Base-by-base conservation (phyloP, 2,797 vertebrate species). In the Meda fulgida region DNA sequence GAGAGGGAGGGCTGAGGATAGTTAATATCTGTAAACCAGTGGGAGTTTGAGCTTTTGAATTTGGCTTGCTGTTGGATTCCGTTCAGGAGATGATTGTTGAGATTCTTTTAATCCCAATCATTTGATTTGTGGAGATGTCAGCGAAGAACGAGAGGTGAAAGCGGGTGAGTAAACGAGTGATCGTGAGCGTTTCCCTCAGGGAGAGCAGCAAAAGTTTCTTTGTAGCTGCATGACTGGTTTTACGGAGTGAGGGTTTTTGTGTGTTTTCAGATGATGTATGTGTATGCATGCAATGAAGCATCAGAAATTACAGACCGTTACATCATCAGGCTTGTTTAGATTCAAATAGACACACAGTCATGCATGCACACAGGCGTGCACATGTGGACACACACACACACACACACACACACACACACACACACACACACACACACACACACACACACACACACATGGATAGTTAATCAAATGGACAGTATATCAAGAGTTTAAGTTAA, bases 311-410 rank as follows among this genome's bases (percentile, higher is more conserved):
- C 29, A 26, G 75, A 81, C 85, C 3, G 16, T 89, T 83, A 75
- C 80, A 85, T 85, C 87, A 87, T 87, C 85, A 58, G 70, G 73
- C 53, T 40, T 85, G 78, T 88, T 88, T 88, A 84, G 71, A 46
- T 87, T 85, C 38, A 83, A 85, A 85, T 60, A 77, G 1, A 36
- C 53, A 43, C 38, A 29, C 29, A 58, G 14, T 60, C 51, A 75
- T 46, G 48, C 18, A 11, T 46, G n/a, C 19, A 29, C 53, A 55
- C 51, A 55, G 40, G 9, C 66, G 7, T 2, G 2, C 72, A 46
- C 51, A 60, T 73, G 38, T 31, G 7, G 14, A n/a, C 38, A 38
- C 1, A 4, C 7, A 21, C 2, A n/a, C n/a, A 7, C 51, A 8
- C 19, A 53, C 51, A 43, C 43, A 43, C 40, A 19, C 51, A 53